Evolutionary conservation across 1,140 invertebrate genomes (phyloP).

Genomic region (Belonocnema kinseyi): DNA sequence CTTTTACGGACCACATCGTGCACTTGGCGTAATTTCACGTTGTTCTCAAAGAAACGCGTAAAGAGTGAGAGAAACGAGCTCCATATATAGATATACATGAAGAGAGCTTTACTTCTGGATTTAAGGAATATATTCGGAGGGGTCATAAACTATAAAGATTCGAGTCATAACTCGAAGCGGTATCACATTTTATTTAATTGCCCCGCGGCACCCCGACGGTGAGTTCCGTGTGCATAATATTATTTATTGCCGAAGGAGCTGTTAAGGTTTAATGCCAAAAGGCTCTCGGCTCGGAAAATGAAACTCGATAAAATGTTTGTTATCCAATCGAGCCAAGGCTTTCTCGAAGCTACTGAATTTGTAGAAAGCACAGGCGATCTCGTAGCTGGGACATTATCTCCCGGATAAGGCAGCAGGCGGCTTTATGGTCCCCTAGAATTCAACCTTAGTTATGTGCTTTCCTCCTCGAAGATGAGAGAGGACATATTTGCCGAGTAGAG

Average conservation of each 20-base stretch:
- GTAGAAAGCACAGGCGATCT: conserved; percentile 41
- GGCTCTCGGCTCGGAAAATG: conserved; percentile 69
- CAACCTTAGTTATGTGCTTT: conserved; percentile 13
- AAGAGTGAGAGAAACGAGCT: conserved; percentile 49
- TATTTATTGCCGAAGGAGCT: conserved; percentile 74
- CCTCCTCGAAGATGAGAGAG: conserved; percentile 12
- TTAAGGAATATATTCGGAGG: conserved; percentile 69
- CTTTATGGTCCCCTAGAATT: conserved; percentile 6
- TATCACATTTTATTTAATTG: conserved; percentile 77
- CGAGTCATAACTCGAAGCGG: conserved; percentile 74
- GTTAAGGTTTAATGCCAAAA: conserved; percentile 71
- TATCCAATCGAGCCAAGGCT: conserved; percentile 70
- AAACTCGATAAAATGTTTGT: conserved; percentile 76
- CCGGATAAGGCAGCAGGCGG: conserved; percentile 16
- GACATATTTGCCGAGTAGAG: background rate
- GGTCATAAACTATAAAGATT: conserved; percentile 75
- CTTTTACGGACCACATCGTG: no score
- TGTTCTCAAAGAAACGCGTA: conserved; percentile 45
- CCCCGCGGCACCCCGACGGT: conserved; percentile 59
- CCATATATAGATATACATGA: conserved; percentile 45
- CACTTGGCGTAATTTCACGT: conserved; percentile 50
- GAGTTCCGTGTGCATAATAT: conserved; percentile 72
- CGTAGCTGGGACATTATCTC: conserved; percentile 21
- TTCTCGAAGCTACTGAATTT: conserved; percentile 48
- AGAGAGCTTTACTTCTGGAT: conserved; percentile 67